Conservation (phyloP, 2,113 vertebrate genomes). For the Uria lomvia region DNA sequence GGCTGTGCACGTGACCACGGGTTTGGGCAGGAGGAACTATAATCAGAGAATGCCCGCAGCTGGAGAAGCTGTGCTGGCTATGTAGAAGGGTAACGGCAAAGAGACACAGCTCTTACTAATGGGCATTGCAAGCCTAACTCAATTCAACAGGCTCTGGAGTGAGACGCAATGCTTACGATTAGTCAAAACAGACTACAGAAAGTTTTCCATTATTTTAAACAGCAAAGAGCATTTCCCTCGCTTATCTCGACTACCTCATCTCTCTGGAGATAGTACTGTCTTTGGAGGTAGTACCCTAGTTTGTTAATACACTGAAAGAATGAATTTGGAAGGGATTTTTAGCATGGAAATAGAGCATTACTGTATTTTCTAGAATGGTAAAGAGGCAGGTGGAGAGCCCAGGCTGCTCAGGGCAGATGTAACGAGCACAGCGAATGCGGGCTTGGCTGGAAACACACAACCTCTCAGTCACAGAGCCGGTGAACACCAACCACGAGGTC, state of each 20-base stretch:
- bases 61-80: neutral
- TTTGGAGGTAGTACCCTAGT: neutral
- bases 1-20: neutral
- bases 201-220: neutral
- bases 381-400: neutral
- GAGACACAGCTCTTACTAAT: neutral
- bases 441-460: neutral
- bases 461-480: neutral
- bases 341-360: neutral
- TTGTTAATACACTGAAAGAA: neutral
- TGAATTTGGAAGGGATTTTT: neutral
- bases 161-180: no score
- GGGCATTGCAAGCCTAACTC: neutral
- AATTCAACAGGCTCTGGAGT: neutral
- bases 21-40: neutral
- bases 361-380: neutral
- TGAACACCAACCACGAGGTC: accelerated
- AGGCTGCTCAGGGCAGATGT: neutral
- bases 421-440: neutral
- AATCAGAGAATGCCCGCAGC: neutral
- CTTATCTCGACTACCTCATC: neutral
- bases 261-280: neutral
- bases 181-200: neutral
- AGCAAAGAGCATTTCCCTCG: neutral
- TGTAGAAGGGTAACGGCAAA: neutral